Base-by-base conservation (phyloP, 2,113 vertebrate genomes). In the Oreochromis tanganicae region DNA sequence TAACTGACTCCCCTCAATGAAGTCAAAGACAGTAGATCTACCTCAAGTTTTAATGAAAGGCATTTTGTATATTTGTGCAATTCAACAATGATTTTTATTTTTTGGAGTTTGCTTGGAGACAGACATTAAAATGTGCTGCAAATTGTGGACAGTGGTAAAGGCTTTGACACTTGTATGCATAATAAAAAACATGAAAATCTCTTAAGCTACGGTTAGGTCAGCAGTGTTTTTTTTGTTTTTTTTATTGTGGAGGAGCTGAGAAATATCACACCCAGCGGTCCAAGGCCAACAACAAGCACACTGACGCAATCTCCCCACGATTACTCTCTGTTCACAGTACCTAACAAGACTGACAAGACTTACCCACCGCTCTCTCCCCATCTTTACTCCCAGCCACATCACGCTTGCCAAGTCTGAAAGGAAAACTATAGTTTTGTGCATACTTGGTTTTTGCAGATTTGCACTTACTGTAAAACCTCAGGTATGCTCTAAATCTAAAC, bases 391-490 rank as follows among this genome's bases (percentile, higher is more conserved):
- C 17, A 80, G 80, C 82, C 89, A 73, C 79, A 83, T 88, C 86
- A 52, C 84, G 34, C 80, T 84, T 17, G 3, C 82, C 50, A 79
- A 50, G 0, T 43, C 81, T 57, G 32, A 84, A 81, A 85, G 55
- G 63, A 87, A 86, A 92, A 92, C 87, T 86, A 71, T 89, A 88
- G 91, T 91, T 68, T 92, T 85, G 29, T 84, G 46, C 87, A 88
- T 92, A 91, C 56, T 93, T 91, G 85, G 78, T 85, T 80, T 80
- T 71, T 88, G 83, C 75, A 94, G 90, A 95, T 94, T 46, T 88
- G 92, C 89, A 89, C 83, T 86, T 90, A 71, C 27, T 84, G 87
- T 94, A 94, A 96, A 96, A 94, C 94, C 94, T 84, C 95, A 88
- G 90, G 89, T 89, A 92, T 95, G 93, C 73, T 84, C 85, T 90